These are phyloP conservation scores for Otus scops DNA, from an alignment of 2,797 vertebrate genomes.

Conservation along the genomic window DNA sequence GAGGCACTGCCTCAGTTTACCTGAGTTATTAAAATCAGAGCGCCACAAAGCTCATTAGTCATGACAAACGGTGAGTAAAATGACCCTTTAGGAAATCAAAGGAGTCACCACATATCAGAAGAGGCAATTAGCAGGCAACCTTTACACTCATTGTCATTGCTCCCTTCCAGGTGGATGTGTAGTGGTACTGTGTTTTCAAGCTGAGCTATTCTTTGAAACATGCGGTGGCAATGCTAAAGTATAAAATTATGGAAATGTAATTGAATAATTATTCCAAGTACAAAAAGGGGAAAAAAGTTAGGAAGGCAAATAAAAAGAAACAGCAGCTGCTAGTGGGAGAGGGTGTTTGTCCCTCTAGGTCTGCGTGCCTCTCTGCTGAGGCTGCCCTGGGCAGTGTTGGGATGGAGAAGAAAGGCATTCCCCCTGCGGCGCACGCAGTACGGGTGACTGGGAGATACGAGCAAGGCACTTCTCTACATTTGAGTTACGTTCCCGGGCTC, in stretches of 20 bases:
- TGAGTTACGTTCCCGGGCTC: neutral
- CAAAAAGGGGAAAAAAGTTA: neutral
- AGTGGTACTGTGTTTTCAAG: neutral
- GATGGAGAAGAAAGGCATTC: slow-evolving; percentile 25
- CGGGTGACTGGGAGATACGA: neutral
- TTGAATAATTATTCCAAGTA: neutral
- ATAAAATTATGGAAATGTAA: neutral
- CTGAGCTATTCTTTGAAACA: neutral
- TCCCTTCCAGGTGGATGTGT: neutral
- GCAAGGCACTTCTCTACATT: neutral
- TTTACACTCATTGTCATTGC: neutral
- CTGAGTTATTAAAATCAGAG: neutral
- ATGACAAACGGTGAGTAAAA: neutral
- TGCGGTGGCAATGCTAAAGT: neutral
- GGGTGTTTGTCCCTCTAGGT: neutral
- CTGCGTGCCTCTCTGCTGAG: neutral
- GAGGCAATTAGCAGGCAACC: neutral
- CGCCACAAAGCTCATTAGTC: neutral
- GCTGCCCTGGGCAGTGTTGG: neutral
- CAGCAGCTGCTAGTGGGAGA: neutral
- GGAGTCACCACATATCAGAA: neutral
- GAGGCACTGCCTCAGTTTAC: slow-evolving; percentile 7
- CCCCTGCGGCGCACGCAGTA: rapidly evolving
- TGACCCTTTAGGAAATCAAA: neutral
- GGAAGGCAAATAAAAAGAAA: neutral